Evolutionary conservation across 37 sponge, comb jelly and placozoan genomes (phyloP).

Genomic region (Spongia lamella): DNA sequence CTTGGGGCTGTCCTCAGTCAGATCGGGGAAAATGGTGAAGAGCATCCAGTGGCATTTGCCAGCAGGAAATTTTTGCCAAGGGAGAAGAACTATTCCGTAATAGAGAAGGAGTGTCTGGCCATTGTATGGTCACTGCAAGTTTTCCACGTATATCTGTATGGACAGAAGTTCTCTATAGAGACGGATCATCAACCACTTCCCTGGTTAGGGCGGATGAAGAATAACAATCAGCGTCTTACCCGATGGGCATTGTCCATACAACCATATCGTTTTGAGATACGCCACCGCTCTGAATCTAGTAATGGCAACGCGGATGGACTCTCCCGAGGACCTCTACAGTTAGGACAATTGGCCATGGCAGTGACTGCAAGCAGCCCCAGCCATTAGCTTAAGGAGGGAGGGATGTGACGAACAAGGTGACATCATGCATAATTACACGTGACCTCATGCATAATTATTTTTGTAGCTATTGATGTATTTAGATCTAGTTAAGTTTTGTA

Average conservation of each 20-base stretch:
- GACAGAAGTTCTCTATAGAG: slow-evolving; percentile 3
- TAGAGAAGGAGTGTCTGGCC: slow-evolving; percentile 48
- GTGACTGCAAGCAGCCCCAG: too few relatives aligned
- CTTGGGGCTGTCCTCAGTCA: slow-evolving; percentile 41
- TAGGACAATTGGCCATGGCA: too few relatives aligned
- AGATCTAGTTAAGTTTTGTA: too few relatives aligned
- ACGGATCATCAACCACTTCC: slow-evolving; percentile 22
- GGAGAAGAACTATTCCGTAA: slow-evolving; percentile 28
- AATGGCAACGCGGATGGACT: slow-evolving; percentile 10
- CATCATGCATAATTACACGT: too few relatives aligned
- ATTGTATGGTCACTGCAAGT: slow-evolving; percentile 18
- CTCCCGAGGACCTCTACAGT: not conserved
- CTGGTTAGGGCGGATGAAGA: slow-evolving; percentile 11
- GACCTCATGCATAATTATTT: too few relatives aligned
- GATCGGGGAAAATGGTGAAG: slow-evolving; percentile 4
- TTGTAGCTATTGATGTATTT: too few relatives aligned
- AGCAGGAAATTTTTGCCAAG: slow-evolving; percentile 13
- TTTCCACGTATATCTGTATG: slow-evolving; percentile 28
- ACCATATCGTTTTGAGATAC: not conserved
- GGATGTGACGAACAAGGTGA: too few relatives aligned
- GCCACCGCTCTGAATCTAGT: not conserved
- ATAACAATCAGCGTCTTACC: not conserved
- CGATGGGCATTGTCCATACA: not conserved
- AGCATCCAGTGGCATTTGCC: slow-evolving; percentile 37
- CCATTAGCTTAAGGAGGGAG: too few relatives aligned